Percentiles rank a stretch among this genome's conserved stretches.
These are phyloP conservation scores for Phorcus lineatus DNA, from an alignment of 2,888 invertebrate genomes.

Conservation along the genomic window DNA sequence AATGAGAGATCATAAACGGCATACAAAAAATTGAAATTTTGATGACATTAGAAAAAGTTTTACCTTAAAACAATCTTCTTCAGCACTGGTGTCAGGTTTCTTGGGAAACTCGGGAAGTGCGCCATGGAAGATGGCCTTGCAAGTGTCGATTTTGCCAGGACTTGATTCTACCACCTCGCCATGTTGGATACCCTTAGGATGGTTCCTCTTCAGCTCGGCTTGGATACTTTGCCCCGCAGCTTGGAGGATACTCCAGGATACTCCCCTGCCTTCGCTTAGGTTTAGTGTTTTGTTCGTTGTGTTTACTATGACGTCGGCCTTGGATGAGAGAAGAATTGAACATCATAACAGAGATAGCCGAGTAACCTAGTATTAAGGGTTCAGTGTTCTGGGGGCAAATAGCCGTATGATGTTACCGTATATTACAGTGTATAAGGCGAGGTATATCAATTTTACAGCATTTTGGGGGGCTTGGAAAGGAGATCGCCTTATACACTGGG, in stretches of 20 bases:
- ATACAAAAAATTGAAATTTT: no score
- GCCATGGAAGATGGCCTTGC: neutral
- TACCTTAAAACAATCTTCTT: neutral
- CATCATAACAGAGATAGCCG: no score
- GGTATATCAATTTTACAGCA: no score
- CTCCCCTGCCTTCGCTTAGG: constrained; percentile 19
- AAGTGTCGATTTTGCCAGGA: neutral
- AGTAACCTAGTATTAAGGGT: no score
- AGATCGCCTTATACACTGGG: no score
- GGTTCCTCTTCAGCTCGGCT: constrained; percentile 28
- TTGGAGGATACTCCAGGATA: constrained; percentile 33
- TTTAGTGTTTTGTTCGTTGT: constrained; percentile 35
- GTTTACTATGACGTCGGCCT: constrained; percentile 25
- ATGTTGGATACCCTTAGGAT: constrained; percentile 33
- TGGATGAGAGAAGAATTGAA: no score
- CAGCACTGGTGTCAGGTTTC: neutral
- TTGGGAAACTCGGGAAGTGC: neutral
- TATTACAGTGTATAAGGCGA: no score
- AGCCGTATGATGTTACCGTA: no score
- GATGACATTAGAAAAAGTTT: neutral
- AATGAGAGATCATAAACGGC: no score
- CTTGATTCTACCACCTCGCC: neutral
- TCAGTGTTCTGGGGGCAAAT: no score
- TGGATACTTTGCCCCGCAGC: constrained; percentile 31
- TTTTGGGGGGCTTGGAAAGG: no score